Conservation (phyloP, 1,140 invertebrate species). For the Elymnias hypermnestra region DNA sequence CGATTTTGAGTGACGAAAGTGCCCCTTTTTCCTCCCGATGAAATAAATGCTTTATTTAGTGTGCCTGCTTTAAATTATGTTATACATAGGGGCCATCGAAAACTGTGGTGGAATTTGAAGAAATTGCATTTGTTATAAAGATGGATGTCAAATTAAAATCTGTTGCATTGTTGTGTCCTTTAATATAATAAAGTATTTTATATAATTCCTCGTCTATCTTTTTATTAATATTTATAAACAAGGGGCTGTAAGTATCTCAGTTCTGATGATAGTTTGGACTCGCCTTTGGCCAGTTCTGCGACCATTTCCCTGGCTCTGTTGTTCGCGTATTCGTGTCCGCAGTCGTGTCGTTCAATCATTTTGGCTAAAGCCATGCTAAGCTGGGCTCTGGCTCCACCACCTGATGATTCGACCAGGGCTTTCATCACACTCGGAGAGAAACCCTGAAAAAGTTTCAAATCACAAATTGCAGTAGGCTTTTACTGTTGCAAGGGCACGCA, state of each 20-base stretch:
- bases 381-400: slow-evolving; percentile 69
- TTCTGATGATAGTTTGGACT: slow-evolving; percentile 70
- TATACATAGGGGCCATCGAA: no score
- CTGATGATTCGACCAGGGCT: slow-evolving; percentile 62
- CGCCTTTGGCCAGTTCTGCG: slow-evolving; percentile 64
- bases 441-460: slow-evolving; percentile 55
- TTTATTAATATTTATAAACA: slow-evolving; percentile 50
- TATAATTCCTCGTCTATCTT: no score
- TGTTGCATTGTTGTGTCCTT: no score
- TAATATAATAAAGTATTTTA: no score
- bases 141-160: no score
- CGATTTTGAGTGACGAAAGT: no score
- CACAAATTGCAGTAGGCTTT: neutral
- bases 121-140: no score
- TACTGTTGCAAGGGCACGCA: no score
- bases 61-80: no score
- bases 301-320: slow-evolving; percentile 73
- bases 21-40: no score
- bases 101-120: no score
- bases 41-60: no score
- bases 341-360: slow-evolving; percentile 72
- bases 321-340: slow-evolving; percentile 68
- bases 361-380: slow-evolving; percentile 67
- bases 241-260: slow-evolving; percentile 68
- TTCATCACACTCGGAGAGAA: slow-evolving; percentile 70